Evolutionary conservation across 2,888 invertebrate genomes (phyloP).

Genomic region (Balanococcus diminutus): DNA sequence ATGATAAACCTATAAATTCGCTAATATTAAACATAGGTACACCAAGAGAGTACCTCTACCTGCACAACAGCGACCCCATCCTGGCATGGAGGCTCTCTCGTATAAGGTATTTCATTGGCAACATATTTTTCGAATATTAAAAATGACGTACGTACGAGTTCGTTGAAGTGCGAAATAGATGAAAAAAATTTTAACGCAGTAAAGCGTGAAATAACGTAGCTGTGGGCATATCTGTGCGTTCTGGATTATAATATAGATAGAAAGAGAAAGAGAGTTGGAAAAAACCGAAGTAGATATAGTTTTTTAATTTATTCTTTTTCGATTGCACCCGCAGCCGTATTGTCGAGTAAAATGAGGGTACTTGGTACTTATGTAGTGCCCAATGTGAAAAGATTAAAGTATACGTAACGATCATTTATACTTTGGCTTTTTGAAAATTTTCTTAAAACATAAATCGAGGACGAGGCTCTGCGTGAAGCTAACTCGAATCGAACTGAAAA

Average conservation of each 20-base stretch:
- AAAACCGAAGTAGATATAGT: neutral
- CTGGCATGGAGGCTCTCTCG: too few relatives aligned
- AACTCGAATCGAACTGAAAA: neutral
- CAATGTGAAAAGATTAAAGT: slow-evolving; percentile 28
- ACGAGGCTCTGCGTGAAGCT: slow-evolving; percentile 20
- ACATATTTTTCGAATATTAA: neutral
- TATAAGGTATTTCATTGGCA: slow-evolving; percentile 5
- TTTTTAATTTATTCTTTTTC: slow-evolving; percentile 35
- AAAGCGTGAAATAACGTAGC: slow-evolving; percentile 34
- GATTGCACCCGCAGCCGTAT: slow-evolving; percentile 47
- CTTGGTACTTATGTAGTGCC: neutral
- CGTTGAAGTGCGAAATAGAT: neutral
- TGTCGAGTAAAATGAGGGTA: slow-evolving; percentile 14
- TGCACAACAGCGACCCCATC: neutral
- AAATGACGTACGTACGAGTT: slow-evolving; percentile 11
- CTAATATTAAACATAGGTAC: neutral
- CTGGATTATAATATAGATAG: neutral
- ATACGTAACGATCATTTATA: neutral
- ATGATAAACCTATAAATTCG: neutral
- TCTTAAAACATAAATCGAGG: slow-evolving; percentile 6
- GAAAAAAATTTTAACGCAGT: slow-evolving; percentile 8
- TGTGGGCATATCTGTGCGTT: slow-evolving; percentile 8
- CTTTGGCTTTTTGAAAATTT: neutral
- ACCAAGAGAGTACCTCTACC: neutral
- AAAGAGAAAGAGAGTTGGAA: neutral